phyloP scores from a whole-genome alignment of 2,113 vertebrate genomes.

The Apodemus sylvaticus region DNA sequence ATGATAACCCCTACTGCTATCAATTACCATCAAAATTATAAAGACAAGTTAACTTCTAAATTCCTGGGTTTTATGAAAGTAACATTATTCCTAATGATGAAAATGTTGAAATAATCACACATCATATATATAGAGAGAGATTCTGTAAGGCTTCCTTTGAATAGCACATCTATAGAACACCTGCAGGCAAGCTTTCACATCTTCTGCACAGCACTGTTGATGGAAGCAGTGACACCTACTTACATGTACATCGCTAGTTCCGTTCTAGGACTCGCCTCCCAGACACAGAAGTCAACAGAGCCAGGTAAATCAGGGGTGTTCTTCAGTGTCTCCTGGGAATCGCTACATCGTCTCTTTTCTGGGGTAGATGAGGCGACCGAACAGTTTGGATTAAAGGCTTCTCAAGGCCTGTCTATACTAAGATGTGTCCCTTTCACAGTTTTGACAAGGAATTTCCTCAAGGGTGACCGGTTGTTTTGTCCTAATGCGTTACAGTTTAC shows the following conservation, averaged over 20 bases:
- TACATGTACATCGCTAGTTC: fast-evolving
- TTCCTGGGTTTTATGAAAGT: not conserved
- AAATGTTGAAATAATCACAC: not conserved
- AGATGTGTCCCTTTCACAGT: slow-evolving; percentile 73
- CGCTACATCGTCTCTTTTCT: not conserved
- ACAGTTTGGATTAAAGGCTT: slow-evolving; percentile 21
- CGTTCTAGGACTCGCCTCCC: not conserved
- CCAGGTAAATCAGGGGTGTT: not conserved
- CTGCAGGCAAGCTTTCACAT: fast-evolving
- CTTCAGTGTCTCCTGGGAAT: not conserved
- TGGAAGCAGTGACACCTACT: not conserved
- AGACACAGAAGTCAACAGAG: not conserved
- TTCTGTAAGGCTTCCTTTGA: not conserved
- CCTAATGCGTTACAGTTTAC: slow-evolving; percentile 79
- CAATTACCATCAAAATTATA: not conserved
- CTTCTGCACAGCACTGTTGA: fast-evolving
- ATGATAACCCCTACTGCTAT: not conserved
- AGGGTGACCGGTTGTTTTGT: slow-evolving; percentile 77
- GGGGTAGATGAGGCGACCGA: not conserved
- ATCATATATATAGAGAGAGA: not conserved
- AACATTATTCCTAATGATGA: not conserved
- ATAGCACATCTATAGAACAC: not conserved
- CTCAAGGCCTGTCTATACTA: slow-evolving; percentile 39
- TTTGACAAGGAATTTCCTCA: slow-evolving; percentile 81
- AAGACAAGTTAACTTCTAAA: not conserved